Conservation (phyloP, 2,888 invertebrate genomes). For the Orchesella flavescens region DNA sequence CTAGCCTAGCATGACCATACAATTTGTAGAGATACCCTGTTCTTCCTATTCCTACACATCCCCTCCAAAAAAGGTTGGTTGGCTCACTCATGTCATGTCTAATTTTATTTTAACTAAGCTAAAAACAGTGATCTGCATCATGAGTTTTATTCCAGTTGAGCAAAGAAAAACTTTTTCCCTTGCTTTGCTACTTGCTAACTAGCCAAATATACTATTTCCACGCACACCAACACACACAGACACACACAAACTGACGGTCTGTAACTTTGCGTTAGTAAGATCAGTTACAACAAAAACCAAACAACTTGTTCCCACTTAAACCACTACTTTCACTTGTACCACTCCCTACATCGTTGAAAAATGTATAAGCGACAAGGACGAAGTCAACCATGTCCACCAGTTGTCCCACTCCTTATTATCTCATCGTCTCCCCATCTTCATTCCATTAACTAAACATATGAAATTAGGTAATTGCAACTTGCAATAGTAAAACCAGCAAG, state of each 20-base stretch:
- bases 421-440: slow-evolving; percentile 47
- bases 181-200: background rate
- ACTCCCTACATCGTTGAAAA: no score
- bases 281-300: background rate
- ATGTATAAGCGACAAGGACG: background rate
- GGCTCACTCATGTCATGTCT: slow-evolving; percentile 41
- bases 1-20: no score
- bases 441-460: slow-evolving; percentile 44
- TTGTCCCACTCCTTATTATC: slow-evolving; percentile 29
- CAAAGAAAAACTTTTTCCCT: slow-evolving; percentile 15
- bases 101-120: slow-evolving; percentile 50
- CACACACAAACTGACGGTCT: no score
- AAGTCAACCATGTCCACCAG: slow-evolving; percentile 33
- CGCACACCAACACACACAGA: no score
- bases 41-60: background rate
- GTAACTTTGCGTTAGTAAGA: no score
- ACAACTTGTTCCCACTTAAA: slow-evolving; percentile 37
- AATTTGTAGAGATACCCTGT: no score
- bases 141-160: background rate
- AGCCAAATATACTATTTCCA: background rate
- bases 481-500: no score
- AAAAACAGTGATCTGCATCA: slow-evolving; percentile 14
- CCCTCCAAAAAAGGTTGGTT: slow-evolving; percentile 13
- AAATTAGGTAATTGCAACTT: slow-evolving; percentile 45
- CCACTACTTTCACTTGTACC: no score